phyloP scores from a whole-genome alignment of 1,140 invertebrate species.

The Diorhabda elongata region DNA sequence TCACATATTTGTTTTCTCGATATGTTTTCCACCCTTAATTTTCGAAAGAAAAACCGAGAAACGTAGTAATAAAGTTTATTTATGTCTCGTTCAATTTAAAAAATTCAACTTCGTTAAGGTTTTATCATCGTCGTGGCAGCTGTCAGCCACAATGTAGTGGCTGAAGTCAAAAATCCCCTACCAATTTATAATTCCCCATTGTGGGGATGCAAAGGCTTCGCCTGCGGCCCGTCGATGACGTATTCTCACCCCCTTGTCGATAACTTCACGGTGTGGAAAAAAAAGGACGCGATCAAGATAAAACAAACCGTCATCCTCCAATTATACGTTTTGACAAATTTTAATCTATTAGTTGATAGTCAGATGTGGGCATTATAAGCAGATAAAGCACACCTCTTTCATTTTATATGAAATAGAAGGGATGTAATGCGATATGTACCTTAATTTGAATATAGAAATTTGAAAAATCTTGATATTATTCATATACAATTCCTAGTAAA shows the following conservation, averaged over 20 bases:
- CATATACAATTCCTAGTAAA: no score
- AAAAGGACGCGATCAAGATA: slow-evolving; percentile 15
- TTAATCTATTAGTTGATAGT: slow-evolving; percentile 21
- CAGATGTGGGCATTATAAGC: neutral
- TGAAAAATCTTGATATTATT: no score
- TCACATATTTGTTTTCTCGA: neutral
- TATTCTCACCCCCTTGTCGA: slow-evolving; percentile 21
- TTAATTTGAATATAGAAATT: no score
- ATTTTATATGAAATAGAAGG: neutral
- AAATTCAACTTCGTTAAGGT: slow-evolving; percentile 34
- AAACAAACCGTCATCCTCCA: slow-evolving; percentile 24
- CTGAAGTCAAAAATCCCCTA: slow-evolving; percentile 42
- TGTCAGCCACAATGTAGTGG: slow-evolving; percentile 45
- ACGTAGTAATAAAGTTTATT: slow-evolving; percentile 21
- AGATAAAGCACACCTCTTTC: neutral
- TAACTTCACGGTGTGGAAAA: slow-evolving; percentile 7
- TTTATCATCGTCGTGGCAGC: slow-evolving; percentile 32
- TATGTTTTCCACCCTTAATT: neutral
- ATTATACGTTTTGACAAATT: slow-evolving; percentile 29
- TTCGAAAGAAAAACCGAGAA: slow-evolving; percentile 7
- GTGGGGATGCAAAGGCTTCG: slow-evolving; percentile 21
- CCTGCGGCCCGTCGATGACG: slow-evolving; percentile 18
- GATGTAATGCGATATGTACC: no score
- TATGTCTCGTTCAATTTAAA: slow-evolving; percentile 24
- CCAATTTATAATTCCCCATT: slow-evolving; percentile 41